Evolutionary conservation across 2,888 invertebrate species (phyloP).

Genomic region (Tridacna gigas): DNA sequence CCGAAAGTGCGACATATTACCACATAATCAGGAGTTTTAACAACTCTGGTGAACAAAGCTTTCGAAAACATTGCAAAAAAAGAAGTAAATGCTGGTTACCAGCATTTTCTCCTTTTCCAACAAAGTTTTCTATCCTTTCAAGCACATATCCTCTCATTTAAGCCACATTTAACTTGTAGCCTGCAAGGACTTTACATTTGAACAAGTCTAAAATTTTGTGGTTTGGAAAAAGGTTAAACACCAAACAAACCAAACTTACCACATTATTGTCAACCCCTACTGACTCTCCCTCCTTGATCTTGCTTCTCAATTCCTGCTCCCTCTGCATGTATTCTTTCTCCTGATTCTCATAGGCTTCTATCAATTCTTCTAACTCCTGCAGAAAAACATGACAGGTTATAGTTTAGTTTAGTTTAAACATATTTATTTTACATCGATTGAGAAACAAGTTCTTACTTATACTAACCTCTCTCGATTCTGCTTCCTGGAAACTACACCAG

Average conservation of each 20-base stretch:
- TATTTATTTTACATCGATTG: too few relatives aligned
- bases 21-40: too few relatives aligned
- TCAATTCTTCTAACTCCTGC: constrained; percentile 73
- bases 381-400: neutral
- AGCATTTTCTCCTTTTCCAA: neutral
- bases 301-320: constrained; percentile 64
- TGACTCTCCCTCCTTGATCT: constrained; percentile 49
- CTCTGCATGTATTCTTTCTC: constrained; percentile 72
- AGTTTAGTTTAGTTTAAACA: too few relatives aligned
- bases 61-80: neutral
- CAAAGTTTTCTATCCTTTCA: neutral
- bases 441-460: too few relatives aligned
- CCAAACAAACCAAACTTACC: constrained; percentile 14
- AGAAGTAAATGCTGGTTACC: neutral
- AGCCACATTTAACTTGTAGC: too few relatives aligned
- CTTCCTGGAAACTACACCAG: too few relatives aligned
- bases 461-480: too few relatives aligned
- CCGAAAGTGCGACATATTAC: too few relatives aligned
- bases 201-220: too few relatives aligned
- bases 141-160: neutral
- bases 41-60: too few relatives aligned
- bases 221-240: too few relatives aligned
- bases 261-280: constrained; percentile 43
- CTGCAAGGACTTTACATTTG: too few relatives aligned
- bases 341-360: constrained; percentile 74